Evolutionary conservation across 2,888 invertebrate species (phyloP).

Genomic region (Imbricaverruca yamaguchii): DNA sequence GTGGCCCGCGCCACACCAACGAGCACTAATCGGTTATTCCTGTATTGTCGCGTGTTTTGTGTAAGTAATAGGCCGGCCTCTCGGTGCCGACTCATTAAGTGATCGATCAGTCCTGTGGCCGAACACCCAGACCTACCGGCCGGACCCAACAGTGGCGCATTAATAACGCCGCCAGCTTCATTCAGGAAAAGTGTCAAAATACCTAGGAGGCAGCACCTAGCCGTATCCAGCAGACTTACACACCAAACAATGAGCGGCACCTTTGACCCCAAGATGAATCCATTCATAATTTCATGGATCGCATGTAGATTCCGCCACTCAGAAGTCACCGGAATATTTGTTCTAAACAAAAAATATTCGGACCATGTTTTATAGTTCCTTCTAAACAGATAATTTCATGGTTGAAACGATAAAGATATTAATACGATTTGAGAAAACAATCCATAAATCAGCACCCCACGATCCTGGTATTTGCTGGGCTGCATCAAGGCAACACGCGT

Average conservation of each 20-base stretch:
- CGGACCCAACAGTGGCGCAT: background rate
- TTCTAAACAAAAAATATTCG: too few species aligned
- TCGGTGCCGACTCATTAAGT: background rate
- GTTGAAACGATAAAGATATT: too few species aligned
- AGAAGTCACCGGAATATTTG: too few species aligned
- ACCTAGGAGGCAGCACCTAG: background rate
- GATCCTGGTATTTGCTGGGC: too few species aligned
- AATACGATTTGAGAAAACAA: too few species aligned
- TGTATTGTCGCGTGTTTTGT: slow-evolving; percentile 21
- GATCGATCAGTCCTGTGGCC: background rate
- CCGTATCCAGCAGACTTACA: background rate
- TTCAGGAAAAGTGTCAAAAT: slow-evolving; percentile 18
- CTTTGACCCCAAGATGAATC: background rate
- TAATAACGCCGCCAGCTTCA: slow-evolving; percentile 1
- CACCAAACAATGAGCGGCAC: background rate
- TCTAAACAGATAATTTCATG: too few species aligned
- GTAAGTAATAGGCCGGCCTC: slow-evolving; percentile 12
- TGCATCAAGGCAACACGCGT: too few species aligned
- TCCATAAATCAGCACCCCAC: too few species aligned
- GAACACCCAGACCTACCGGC: background rate
- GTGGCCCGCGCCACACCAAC: background rate
- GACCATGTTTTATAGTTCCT: too few species aligned
- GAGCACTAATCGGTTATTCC: slow-evolving; percentile 10
- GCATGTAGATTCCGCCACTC: too few species aligned
- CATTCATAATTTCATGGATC: too few species aligned